Evolutionary conservation across 2,113 vertebrate genomes (phyloP), one percentile per base, ranked within the genome.

Genomic region (Rutilus rutilus): DNA sequence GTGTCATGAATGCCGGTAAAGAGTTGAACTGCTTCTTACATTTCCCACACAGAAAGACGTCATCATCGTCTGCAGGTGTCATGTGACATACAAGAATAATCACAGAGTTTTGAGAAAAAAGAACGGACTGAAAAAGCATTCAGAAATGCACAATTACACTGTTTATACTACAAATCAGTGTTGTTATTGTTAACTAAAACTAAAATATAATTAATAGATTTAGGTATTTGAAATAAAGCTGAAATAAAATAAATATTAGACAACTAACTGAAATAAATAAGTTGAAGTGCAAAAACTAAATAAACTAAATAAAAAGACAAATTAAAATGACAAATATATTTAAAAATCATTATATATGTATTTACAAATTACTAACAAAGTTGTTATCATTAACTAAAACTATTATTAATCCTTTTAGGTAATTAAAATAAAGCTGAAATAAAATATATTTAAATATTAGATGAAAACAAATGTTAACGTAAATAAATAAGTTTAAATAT

Each of bases 11-110:
- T 7, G 95, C 95, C 0, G 97, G 95, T 90, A 99, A 90, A 0
- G 97, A 98, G 88, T 99, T 99, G 91, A 99, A 99, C 92, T 99
- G 97, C 93, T 99, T 99, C 92, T 99, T 99, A 90, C 98, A 99
- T 89, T 99, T 99, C n/a, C 98, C 98, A 60, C 98, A 99, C 81
- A 99, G 95, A 88, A 99, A 99, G 47, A 99, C 97, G 0, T 99
- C 98, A 71, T 99, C 98, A 0, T 99, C 98, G 75, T 99, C 98
- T 99, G 89, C 7, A 84, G n/a, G 17, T 42, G 8, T 50, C 47
- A 50, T 50, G 47, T 50, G 47, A 73, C n/a, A 4, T 30, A 57
- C 52, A 57, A 19, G 10, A 10, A 0, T 1, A 25, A 23, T 25
- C 8, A 42, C 27, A 71, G 3, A 30, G 10, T 2, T 33, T 23